These are phyloP conservation scores for Nemurella pictetii DNA, from an alignment of 2,888 invertebrate species.

Conservation along the genomic window DNA sequence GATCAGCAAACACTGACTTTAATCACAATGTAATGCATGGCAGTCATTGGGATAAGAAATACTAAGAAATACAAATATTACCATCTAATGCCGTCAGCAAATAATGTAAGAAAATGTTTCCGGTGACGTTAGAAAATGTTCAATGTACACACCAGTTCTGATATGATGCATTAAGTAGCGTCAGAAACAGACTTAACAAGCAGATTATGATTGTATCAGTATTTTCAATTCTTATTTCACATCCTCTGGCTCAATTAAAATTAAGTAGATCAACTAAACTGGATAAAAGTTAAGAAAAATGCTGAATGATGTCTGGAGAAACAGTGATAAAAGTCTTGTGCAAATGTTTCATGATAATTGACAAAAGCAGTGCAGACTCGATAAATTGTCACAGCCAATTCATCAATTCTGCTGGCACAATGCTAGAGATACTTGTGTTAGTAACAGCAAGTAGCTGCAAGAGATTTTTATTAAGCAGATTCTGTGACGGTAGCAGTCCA, in stretches of 20 bases:
- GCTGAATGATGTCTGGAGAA: not conserved
- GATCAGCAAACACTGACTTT: not conserved
- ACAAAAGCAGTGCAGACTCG: not conserved
- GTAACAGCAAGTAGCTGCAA: no score
- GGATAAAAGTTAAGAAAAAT: not conserved
- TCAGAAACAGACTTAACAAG: not conserved
- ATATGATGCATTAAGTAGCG: not conserved
- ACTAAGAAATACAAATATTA: not conserved
- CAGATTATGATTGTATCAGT: not conserved
- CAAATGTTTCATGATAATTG: not conserved
- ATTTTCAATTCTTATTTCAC: not conserved
- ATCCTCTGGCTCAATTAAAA: not conserved
- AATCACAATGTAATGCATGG: conserved; percentile 7
- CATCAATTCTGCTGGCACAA: not conserved
- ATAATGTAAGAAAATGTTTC: not conserved
- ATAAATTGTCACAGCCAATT: not conserved
- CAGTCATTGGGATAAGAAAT: conserved; percentile 5
- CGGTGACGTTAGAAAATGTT: not conserved
- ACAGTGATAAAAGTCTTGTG: not conserved
- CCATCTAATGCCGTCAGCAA: not conserved
- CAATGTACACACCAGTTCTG: not conserved
- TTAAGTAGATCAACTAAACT: not conserved
- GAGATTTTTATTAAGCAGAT: not conserved
- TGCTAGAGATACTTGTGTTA: not conserved
- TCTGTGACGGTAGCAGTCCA: no score